These are phyloP conservation scores for Cotesia glomerata DNA, from an alignment of 1,140 invertebrate genomes.

Conservation along the genomic window DNA sequence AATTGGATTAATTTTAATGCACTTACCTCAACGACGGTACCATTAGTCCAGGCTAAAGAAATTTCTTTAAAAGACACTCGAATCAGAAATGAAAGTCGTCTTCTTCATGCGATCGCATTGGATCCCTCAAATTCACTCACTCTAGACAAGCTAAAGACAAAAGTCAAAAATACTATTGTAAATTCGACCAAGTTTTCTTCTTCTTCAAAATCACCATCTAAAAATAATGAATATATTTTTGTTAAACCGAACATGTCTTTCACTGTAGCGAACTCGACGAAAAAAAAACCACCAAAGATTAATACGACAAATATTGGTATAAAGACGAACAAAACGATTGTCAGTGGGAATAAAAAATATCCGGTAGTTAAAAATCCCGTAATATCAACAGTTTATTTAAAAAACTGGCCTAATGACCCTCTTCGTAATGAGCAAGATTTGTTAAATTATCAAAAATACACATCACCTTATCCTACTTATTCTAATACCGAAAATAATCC, in stretches of 20 bases:
- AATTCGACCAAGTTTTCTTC: slow-evolving; percentile 12
- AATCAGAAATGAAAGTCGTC: neutral
- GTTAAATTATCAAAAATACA: slow-evolving; percentile 55
- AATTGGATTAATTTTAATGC: neutral
- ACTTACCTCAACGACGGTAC: neutral
- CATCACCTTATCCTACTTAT: slow-evolving; percentile 35
- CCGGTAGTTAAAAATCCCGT: slow-evolving; percentile 7
- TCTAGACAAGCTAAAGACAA: neutral
- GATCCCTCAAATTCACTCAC: neutral
- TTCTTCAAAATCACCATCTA: neutral
- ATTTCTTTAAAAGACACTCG: neutral
- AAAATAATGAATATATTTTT: slow-evolving; percentile 22
- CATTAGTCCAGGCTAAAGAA: neutral
- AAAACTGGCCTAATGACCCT: slow-evolving; percentile 52
- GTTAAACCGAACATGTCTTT: slow-evolving; percentile 2
- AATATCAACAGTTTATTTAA: slow-evolving; percentile 31
- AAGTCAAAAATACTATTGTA: neutral
- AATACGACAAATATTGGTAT: neutral
- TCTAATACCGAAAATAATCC: slow-evolving; percentile 13
- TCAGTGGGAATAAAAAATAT: neutral
- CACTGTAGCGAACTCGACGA: neutral
- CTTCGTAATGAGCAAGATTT: slow-evolving; percentile 45
- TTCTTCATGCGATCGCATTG: neutral
- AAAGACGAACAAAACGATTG: neutral
- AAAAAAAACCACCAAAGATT: neutral